These are phyloP conservation scores for Orthosia gracilis DNA, from an alignment of 2,888 invertebrate species.

Conservation along the genomic window DNA sequence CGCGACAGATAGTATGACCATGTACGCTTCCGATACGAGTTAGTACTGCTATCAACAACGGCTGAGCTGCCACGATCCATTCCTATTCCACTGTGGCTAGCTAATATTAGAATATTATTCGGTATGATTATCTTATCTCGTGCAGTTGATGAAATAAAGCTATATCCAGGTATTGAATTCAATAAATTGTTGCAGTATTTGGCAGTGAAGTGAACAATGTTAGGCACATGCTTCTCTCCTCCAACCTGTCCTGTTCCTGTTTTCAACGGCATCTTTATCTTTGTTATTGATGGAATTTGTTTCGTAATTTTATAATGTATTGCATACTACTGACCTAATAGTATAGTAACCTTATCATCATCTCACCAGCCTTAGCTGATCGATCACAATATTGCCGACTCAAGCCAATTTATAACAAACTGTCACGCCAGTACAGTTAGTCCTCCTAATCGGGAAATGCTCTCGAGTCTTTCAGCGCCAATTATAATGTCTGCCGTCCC, in stretches of 20 bases:
- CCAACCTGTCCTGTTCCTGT: no score
- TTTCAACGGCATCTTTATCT: background rate
- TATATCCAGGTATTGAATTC: background rate
- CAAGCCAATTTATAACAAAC: conserved; percentile 1
- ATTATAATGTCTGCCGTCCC: conserved; percentile 51
- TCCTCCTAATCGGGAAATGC: conserved; percentile 53
- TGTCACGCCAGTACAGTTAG: conserved; percentile 7
- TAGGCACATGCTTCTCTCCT: background rate
- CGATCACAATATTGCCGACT: conserved; percentile 24
- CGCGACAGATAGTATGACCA: conserved; percentile 48
- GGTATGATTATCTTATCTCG: background rate
- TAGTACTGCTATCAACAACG: conserved; percentile 35
- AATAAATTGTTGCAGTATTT: conserved; percentile 13
- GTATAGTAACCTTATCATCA: conserved; percentile 26
- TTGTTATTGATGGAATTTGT: background rate
- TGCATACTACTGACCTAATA: conserved; percentile 17
- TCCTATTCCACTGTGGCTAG: background rate
- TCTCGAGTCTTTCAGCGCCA: conserved; percentile 48
- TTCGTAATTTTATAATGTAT: conserved; percentile 1
- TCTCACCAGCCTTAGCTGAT: conserved; percentile 18
- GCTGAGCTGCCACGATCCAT: conserved; percentile 17
- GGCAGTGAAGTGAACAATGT: background rate
- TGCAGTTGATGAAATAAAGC: conserved; percentile 9
- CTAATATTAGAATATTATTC: conserved; percentile 14
- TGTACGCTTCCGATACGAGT: conserved; percentile 54